Base-by-base conservation (phyloP, 1,140 invertebrate species). In the Halictus rubicundus region DNA sequence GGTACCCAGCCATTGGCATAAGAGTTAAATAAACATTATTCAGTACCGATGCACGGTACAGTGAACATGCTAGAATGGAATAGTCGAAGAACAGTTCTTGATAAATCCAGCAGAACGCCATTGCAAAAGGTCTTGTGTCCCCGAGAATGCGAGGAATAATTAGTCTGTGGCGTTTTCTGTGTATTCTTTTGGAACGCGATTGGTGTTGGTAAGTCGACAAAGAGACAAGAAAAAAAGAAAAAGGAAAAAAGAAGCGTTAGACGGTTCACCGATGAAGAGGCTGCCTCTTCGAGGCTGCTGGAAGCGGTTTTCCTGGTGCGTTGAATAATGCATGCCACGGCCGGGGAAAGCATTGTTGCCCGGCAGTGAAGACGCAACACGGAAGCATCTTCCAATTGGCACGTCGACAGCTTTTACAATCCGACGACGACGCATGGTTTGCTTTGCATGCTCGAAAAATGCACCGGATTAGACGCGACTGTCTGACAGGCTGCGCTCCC, bases 291-390 rank as follows among this genome's bases (percentile, higher is more conserved):
- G n/a, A 68, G 61, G 60, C 57, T 37, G 49, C 57, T 49, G 42
- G 68, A 57, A 59, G 69, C 79, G 71, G 73, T 72, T 84, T 84
- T 87, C 86, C 83, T 82, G 83, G 68, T 81, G 81, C 78, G 81
- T 88, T 88, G 86, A 89, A 87, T 89, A 86, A 89, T 87, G 83
- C 88, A 88, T 89, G 71, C 69, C 80, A 52, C 84, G 79, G 61
- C 64, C 60, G 70, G 68, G 63, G 66, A 78, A 78, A 88, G 83
- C 81, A 83, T 87, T 83, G 80, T 88, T 86, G 77, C 75, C 65
- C 49, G 81, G 71, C 49, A 68, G 42, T 54, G 68, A 78, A 70
- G 74, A 85, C 70, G 73, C 75, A 69, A 82, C 71, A 71, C 81
- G 80, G 78, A 87, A 83, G 85, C 79, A 81, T 64, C 78, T 79